phyloP scores from a whole-genome alignment of 2,888 invertebrate species.

The Acleris holmiana region DNA sequence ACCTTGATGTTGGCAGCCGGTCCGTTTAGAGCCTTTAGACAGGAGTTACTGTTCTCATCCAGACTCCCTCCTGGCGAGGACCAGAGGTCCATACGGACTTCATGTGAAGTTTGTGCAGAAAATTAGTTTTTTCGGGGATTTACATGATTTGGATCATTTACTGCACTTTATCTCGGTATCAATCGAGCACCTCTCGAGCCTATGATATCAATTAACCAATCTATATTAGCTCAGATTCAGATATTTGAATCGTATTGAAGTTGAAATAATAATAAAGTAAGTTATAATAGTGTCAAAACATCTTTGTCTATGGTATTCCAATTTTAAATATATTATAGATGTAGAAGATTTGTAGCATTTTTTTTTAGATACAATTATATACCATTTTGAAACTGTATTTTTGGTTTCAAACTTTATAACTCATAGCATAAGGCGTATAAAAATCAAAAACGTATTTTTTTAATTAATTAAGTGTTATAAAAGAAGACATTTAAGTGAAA shows the following conservation, averaged over 20 bases:
- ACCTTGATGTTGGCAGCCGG: no score
- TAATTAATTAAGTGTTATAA: constrained; percentile 22
- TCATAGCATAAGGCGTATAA: background rate
- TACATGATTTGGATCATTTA: background rate
- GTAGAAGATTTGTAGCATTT: constrained; percentile 4
- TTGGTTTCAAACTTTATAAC: background rate
- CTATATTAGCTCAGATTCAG: constrained; percentile 15
- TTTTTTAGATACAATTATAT: background rate
- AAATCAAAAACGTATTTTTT: background rate
- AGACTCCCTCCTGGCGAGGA: no score
- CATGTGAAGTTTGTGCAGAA: background rate
- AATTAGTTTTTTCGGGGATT: background rate
- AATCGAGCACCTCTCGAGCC: constrained; percentile 17
- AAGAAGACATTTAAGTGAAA: constrained; percentile 10
- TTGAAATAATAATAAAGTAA: constrained; percentile 3
- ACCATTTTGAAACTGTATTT: background rate
- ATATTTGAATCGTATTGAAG: background rate
- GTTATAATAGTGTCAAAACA: constrained; percentile 20
- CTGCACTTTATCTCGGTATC: constrained; percentile 2
- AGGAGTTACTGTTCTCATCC: no score
- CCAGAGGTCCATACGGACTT: no score
- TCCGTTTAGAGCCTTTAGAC: no score
- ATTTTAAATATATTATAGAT: constrained; percentile 13
- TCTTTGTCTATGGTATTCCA: constrained; percentile 19
- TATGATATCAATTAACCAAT: constrained; percentile 26